Evolutionary conservation across 2,888 invertebrate genomes (phyloP), one percentile per base, ranked within the genome.

Genomic region (Herminia tarsipennalis): DNA sequence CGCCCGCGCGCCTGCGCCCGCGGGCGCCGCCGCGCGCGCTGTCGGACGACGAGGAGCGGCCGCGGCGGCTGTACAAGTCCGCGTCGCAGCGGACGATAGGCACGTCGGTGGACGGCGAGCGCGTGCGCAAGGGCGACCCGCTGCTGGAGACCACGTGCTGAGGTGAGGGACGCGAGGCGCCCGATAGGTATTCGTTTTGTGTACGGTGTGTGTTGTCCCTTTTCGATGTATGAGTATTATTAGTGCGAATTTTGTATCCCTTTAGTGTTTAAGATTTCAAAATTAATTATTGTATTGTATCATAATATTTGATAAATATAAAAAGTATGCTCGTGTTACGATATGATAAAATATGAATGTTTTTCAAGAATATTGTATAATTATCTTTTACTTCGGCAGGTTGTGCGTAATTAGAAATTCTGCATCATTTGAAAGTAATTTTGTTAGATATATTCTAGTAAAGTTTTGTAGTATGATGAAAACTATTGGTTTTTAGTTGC

Each of bases 231-330:
- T 68, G 88, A 89, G 88, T 89, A 89, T 89, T 88, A 86, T 81
- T 88, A 89, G 86, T 81, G 81, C 81, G 86, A 86, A 85, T 86
- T 89, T 89, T 88, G 82, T 89, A 89, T 88, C 86, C 85, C 79
- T 75, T 73, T 86, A 85, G 82, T 56, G 57, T 74, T 50, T 89
- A 88, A 89, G 88, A 65, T 84, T 88, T 86, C 86, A 76, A 88
- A 89, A 88, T 88, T 65, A 86, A 80, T 86, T 73, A 83, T 81
- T 86, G 83, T 88, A 86, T 78, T 73, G 80, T 88, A 85, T 79
- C 56, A 66, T 58, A 58, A 57, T 61, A 58, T 61, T 58, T 58
- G 56, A 69, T 57, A 63, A 64, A 56, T 58, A 65, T 55, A 53
- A 60, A 60, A 56, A 59, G 62, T 58, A 59, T 66, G 63, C 49